A percentile compares a stretch with the other conserved stretches of the same genome.
phyloP scores from a whole-genome alignment of 2,888 invertebrate species.

The Synergus itoensis region DNA sequence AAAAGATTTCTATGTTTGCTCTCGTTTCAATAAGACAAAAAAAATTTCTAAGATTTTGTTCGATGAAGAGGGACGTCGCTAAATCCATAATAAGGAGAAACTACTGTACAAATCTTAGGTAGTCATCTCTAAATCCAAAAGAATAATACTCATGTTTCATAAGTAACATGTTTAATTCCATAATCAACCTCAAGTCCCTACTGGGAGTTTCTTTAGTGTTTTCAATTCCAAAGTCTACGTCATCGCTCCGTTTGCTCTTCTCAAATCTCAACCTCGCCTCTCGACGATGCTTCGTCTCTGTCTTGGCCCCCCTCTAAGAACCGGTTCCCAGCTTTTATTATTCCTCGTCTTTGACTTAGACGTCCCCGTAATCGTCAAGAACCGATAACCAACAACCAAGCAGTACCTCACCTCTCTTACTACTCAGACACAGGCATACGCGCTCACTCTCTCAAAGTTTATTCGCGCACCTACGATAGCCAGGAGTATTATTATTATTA shows the following conservation, averaged over 20 bases:
- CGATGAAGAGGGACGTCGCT: neutral
- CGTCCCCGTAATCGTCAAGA: slow-evolving; percentile 35
- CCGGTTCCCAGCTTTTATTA: slow-evolving; percentile 43
- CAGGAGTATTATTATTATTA: too few relatives aligned
- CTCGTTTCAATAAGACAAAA: too few relatives aligned
- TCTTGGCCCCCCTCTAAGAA: slow-evolving; percentile 26
- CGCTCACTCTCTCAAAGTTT: slow-evolving; percentile 36
- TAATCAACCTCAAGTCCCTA: neutral
- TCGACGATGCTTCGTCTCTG: slow-evolving; percentile 16
- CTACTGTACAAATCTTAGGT: neutral
- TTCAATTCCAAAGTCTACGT: slow-evolving; percentile 60
- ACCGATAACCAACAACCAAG: slow-evolving; percentile 3
- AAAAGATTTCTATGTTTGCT: too few relatives aligned
- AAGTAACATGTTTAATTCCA: slow-evolving; percentile 7
- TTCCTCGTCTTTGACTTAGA: slow-evolving; percentile 34
- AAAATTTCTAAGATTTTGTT: too few relatives aligned
- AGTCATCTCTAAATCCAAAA: neutral
- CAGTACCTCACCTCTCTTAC: neutral
- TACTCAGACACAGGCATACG: neutral
- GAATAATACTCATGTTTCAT: neutral
- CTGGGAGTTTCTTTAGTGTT: neutral
- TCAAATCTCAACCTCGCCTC: slow-evolving; percentile 29
- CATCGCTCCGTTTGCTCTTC: slow-evolving; percentile 68
- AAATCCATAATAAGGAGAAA: neutral
- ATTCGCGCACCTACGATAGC: slow-evolving; percentile 38